Evolutionary conservation across 2,113 vertebrate species (phyloP).

Genomic region (Clarias macrocephalus): DNA sequence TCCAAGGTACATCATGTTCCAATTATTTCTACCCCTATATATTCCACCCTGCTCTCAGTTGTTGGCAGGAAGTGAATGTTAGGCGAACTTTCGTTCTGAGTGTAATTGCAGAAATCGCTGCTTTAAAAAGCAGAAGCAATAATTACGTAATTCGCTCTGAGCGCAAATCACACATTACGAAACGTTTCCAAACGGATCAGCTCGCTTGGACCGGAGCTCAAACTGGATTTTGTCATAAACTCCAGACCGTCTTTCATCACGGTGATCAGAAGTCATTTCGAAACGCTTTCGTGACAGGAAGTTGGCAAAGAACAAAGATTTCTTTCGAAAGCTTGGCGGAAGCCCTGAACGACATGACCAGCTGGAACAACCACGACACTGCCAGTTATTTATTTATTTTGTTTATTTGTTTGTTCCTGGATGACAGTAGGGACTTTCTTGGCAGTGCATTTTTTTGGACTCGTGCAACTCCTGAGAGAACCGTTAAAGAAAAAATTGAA

Average conservation of each 20-base stretch:
- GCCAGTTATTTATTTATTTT: not conserved
- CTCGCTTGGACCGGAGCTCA: not conserved
- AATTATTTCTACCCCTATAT: not conserved
- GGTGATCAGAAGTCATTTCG: not conserved
- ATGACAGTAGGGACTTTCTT: not conserved
- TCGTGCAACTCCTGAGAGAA: not conserved
- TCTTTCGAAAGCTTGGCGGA: slow-evolving; percentile 11
- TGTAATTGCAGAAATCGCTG: not conserved
- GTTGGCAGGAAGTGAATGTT: slow-evolving; percentile 14
- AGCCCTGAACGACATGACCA: not conserved
- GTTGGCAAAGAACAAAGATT: slow-evolving; percentile 19
- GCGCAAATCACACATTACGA: not conserved
- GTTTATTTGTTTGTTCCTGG: not conserved
- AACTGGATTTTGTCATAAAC: not conserved
- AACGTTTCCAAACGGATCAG: not conserved
- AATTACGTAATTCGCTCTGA: not conserved
- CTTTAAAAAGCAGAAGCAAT: not conserved
- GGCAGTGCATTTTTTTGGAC: not conserved
- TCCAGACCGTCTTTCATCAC: not conserved
- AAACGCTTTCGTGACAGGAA: slow-evolving; percentile 12
- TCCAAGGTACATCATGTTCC: not conserved
- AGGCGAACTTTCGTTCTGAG: slow-evolving; percentile 1
- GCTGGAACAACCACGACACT: not conserved
- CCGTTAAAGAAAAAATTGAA: not conserved
- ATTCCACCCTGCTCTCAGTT: not conserved